Evolutionary conservation across 2,113 vertebrate genomes (phyloP), one percentile per base, ranked within the genome.

Genomic region (Tragelaphus strepsiceros): DNA sequence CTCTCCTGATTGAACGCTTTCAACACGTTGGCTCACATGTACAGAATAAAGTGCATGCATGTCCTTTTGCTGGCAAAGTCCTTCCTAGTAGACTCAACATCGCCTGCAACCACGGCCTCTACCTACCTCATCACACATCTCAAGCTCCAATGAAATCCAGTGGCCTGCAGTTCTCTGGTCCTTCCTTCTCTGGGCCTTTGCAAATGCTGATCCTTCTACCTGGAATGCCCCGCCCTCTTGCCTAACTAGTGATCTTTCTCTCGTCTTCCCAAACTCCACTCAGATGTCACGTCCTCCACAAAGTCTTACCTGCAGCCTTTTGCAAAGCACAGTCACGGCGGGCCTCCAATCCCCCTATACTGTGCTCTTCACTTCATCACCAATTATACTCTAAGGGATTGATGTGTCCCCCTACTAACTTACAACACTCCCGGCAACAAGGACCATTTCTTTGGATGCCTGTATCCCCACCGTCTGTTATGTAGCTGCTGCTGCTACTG

Each of bases 381-480:
- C n/a, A 39, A 28, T 58, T 54, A 53, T 10, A 32, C 35, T 24
- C 1, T 32, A 11, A 64, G 2, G 3, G 4, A 11, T 0, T 24
- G 3, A 21, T 35, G 6, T 53, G n/a, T 17, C 80, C 26, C n/a
- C 32, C 30, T 28, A 49, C 19, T 46, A 89, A 39, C 56, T 28
- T 54, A 43, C 22, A 81, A 49, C 32, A 90, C 43, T 39, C 85
- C 43, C 7, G 43, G n/a, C 7, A 17, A 83, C 26, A 17, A 88
- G 59, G 53, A 82, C n/a, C 43, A 39, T 13, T 30, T 90, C 82
- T 90, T 46, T 14, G 16, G 39, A 49, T 28, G 32, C 58, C 32
- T 13, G 1, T 53, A 56, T 51, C 32, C 16, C 87, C 22, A 56
- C 0, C 8, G 4, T 19, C 94, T 82, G 56, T 46, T 64, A 54